phyloP scores from a whole-genome alignment of 2,888 invertebrate genomes.

The Rhamnusium bicolor region DNA sequence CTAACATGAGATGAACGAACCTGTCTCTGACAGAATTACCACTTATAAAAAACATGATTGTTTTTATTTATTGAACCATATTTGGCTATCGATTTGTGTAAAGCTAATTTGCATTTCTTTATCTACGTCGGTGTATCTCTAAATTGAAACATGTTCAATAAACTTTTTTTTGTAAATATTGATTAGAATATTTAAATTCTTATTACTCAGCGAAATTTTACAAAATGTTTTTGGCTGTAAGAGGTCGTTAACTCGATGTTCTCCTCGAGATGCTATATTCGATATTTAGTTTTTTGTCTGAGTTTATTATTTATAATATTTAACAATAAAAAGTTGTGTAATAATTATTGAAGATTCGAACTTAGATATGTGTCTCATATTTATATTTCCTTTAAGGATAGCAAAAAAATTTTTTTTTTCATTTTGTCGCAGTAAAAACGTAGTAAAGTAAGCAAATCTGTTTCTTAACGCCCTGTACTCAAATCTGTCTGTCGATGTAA shows the following conservation, averaged over 20 bases:
- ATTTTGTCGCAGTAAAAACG: too few species aligned
- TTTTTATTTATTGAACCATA: constrained; percentile 25
- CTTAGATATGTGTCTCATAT: too few species aligned
- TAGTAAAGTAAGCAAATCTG: too few species aligned
- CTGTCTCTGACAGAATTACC: neutral
- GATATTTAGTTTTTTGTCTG: neutral
- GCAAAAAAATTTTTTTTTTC: too few species aligned
- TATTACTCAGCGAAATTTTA: constrained; percentile 25
- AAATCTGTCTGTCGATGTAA: too few species aligned
- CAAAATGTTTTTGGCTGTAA: constrained; percentile 6
- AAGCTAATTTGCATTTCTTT: constrained; percentile 20
- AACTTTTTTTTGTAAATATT: constrained; percentile 15
- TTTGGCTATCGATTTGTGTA: constrained; percentile 14
- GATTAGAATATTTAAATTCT: constrained; percentile 27
- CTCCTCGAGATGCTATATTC: neutral
- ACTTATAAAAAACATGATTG: constrained; percentile 20
- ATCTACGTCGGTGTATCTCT: constrained; percentile 21
- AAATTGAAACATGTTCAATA: constrained; percentile 28
- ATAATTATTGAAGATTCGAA: neutral
- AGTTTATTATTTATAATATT: neutral
- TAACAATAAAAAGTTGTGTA: too few species aligned
- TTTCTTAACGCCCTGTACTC: too few species aligned
- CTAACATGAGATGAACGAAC: neutral
- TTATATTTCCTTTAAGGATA: too few species aligned
- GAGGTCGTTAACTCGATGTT: constrained; percentile 12